Base-by-base conservation (phyloP, 2,888 invertebrate genomes). In the Lasioglossum vierecki region DNA sequence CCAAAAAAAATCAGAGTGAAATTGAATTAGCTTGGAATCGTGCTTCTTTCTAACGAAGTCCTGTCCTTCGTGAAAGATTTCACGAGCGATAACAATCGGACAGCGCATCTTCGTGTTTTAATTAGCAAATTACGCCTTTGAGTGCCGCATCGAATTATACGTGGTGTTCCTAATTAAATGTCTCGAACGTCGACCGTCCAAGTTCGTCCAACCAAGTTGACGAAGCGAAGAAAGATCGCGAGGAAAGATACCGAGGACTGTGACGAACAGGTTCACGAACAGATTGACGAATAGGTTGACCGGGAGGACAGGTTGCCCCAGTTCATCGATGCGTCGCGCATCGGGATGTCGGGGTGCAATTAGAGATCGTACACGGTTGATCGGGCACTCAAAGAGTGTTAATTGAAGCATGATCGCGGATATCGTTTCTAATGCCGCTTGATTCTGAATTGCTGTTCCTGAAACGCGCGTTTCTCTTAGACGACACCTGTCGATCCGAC, bases 401-500 rank as follows among this genome's bases (percentile, higher is more conserved):
- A 22, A 68, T n/a, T 8, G 41, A 22, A 68, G 6, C 22, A 4
- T 22, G 18, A 26, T 35, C 18, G n/a, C 63, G 35, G n/a, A 41
- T 22, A 22, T 46, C 35, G 18, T 73, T 57, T 26, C 41, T 53
- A 70, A 49, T 11, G 4, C 5, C 22, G 0, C 79, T 78, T 44
- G 26, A 22, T 26, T 57, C 35, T 35, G 35, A 35, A 74, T 60
- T 46, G 35, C 8, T 2, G 15, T 70, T n/a, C 66, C 41, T 77
- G 22, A 76, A 72, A 85, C 22, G 53, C 53, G 53, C 41, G 74
- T 77, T 26, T 76, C 57, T 68, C 91, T 68, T 92, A 98, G 98
- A 98, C 96, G 98, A 97, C 94, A 98, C 98, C 39, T 99, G 99
- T 95, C 97, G 98, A 89, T 97, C 98, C 78, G 98, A 98, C 95